A percentile compares a stretch with the other conserved stretches of the same genome.
phyloP scores from a whole-genome alignment of 2,888 invertebrate genomes.

The Isoperla grammatica region DNA sequence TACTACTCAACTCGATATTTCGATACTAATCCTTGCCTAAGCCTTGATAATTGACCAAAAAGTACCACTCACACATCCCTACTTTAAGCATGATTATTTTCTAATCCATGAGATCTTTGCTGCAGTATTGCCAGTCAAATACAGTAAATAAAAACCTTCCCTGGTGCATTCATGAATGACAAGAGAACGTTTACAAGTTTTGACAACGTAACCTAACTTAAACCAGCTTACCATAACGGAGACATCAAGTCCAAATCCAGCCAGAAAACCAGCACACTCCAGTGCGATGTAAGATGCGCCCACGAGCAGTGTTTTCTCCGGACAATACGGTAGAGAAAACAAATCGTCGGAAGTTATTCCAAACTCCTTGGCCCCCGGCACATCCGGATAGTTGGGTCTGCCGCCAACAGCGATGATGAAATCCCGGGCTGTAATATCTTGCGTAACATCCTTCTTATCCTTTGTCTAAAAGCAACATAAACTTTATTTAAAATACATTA shows the following conservation, averaged over 20 bases:
- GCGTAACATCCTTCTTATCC: constrained; percentile 41
- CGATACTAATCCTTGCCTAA: too few species aligned
- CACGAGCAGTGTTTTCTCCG: constrained; percentile 51
- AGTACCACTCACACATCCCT: too few species aligned
- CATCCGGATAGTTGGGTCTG: constrained; percentile 47
- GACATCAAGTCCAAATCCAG: constrained; percentile 45
- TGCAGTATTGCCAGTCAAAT: too few species aligned
- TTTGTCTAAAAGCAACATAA: constrained; percentile 30
- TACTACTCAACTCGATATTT: too few species aligned
- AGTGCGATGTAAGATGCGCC: constrained; percentile 55
- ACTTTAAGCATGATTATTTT: too few species aligned
- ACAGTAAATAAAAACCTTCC: too few species aligned
- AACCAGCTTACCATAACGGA: constrained; percentile 45
- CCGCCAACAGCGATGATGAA: constrained; percentile 50
- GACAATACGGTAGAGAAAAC: constrained; percentile 46
- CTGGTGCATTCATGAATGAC: too few species aligned
- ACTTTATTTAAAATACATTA: constrained; percentile 11
- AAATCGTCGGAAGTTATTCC: constrained; percentile 53
- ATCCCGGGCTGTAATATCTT: constrained; percentile 43
- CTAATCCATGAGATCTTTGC: too few species aligned
- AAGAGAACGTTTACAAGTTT: too few species aligned
- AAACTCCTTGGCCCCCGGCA: constrained; percentile 46
- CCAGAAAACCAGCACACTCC: constrained; percentile 53
- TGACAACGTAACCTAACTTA: background rate
- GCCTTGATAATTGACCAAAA: too few species aligned